Evolutionary conservation across 2,888 invertebrate genomes (phyloP).

Genomic region (Elaeidobius kamerunicus): DNA sequence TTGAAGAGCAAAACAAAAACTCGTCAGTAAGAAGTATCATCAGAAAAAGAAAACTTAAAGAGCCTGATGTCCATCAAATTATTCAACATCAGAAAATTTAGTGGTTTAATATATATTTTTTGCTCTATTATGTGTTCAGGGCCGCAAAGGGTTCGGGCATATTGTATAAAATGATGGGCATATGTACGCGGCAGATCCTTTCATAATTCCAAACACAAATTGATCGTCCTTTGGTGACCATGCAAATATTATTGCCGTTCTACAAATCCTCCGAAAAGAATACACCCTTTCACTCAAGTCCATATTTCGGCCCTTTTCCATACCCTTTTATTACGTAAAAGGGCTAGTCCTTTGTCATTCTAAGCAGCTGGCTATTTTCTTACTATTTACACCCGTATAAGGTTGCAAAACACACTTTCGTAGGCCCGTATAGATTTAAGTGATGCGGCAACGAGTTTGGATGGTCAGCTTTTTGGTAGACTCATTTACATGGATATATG

Average conservation of each 20-base stretch:
- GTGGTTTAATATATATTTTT: too few relatives aligned
- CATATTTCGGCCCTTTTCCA: constrained; percentile 13
- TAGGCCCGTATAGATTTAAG: constrained; percentile 15
- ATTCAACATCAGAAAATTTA: too few relatives aligned
- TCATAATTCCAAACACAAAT: constrained; percentile 8
- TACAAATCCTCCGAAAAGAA: constrained; percentile 20
- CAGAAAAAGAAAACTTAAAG: too few relatives aligned
- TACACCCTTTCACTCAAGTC: constrained; percentile 17
- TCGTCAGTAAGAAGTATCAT: too few relatives aligned
- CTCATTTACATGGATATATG: too few relatives aligned
- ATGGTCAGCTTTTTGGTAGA: too few relatives aligned
- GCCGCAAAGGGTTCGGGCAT: too few relatives aligned
- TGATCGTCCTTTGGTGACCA: constrained; percentile 22
- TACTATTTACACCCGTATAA: constrained; percentile 28
- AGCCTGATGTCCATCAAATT: too few relatives aligned
- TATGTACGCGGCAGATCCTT: too few relatives aligned
- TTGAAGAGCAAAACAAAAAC: too few relatives aligned
- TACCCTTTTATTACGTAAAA: constrained; percentile 28
- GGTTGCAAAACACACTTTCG: constrained; percentile 26
- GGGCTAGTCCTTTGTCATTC: constrained; percentile 25
- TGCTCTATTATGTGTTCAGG: too few relatives aligned
- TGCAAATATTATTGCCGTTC: constrained; percentile 27
- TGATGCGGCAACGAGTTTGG: constrained; percentile 13
- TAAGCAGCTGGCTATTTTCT: constrained; percentile 26
- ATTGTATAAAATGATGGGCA: too few relatives aligned